Evolutionary conservation across 2,797 vertebrate genomes (phyloP).

Genomic region (Enteromius radiatus): DNA sequence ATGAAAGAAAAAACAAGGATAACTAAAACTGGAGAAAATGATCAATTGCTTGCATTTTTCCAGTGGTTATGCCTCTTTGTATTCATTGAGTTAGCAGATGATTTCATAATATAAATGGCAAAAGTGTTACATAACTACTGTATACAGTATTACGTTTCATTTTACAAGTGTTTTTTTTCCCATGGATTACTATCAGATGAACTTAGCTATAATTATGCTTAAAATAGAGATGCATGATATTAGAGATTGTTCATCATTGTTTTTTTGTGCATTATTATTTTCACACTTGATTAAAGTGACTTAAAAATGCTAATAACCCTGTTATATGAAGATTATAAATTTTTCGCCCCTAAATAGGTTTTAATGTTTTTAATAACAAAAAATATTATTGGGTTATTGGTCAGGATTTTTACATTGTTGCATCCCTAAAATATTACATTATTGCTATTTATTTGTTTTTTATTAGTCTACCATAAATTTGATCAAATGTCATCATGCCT

Average conservation of each 20-base stretch:
- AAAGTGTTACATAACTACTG: background rate
- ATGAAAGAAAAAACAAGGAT: conserved; percentile 1
- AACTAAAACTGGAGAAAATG: background rate
- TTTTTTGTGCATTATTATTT: background rate
- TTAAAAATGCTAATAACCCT: background rate
- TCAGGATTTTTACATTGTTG: background rate
- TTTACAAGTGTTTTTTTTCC: background rate
- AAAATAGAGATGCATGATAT: background rate
- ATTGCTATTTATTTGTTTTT: background rate
- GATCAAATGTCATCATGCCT: background rate
- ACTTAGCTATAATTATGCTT: background rate
- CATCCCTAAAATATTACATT: background rate
- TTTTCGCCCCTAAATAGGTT: background rate
- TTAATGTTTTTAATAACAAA: background rate
- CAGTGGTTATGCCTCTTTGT: background rate
- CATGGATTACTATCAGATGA: background rate
- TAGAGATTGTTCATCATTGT: no score
- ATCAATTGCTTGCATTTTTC: background rate
- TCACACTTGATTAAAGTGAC: background rate
- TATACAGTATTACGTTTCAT: background rate
- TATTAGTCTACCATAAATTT: background rate
- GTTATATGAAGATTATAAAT: background rate
- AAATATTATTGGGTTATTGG: background rate
- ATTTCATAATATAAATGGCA: background rate
- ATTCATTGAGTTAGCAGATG: background rate